These are phyloP conservation scores for Hyperoodon ampullatus DNA, from an alignment of 2,113 vertebrate genomes.

Conservation along the genomic window DNA sequence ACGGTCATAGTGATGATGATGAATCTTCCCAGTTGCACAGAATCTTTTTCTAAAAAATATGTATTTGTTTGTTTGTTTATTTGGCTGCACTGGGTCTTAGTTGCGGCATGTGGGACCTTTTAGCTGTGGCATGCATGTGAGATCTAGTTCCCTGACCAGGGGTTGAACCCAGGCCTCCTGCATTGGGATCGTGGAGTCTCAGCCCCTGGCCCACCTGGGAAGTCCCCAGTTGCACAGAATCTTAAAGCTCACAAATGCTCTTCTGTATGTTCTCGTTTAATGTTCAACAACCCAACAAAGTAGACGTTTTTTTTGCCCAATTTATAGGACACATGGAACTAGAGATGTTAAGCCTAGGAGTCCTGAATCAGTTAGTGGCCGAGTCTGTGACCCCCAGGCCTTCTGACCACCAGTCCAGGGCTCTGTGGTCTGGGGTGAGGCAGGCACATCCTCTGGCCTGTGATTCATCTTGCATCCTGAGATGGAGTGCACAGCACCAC, in stretches of 20 bases:
- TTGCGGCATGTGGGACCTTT: too few relatives aligned
- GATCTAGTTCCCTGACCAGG: too few relatives aligned
- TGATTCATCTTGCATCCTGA: background rate
- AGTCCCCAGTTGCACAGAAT: too few relatives aligned
- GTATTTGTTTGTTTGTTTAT: too few relatives aligned
- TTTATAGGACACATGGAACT: background rate
- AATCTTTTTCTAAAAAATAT: background rate
- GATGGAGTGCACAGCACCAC: accelerated
- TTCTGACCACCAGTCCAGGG: accelerated
- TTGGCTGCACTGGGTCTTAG: too few relatives aligned
- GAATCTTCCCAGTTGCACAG: background rate
- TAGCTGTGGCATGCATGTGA: too few relatives aligned
- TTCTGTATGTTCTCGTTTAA: background rate
- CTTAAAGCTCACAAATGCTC: background rate
- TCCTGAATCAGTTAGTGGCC: background rate
- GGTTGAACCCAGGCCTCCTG: too few relatives aligned
- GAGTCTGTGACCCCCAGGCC: background rate
- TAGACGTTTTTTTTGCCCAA: background rate
- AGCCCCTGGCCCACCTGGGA: too few relatives aligned
- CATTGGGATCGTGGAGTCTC: too few relatives aligned
- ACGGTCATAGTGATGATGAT: accelerated
- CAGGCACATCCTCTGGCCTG: accelerated
- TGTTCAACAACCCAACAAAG: accelerated
- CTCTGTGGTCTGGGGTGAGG: background rate
- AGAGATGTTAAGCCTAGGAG: background rate